Base-by-base conservation (phyloP, 2,113 vertebrate species). In the Bubo bubo region DNA sequence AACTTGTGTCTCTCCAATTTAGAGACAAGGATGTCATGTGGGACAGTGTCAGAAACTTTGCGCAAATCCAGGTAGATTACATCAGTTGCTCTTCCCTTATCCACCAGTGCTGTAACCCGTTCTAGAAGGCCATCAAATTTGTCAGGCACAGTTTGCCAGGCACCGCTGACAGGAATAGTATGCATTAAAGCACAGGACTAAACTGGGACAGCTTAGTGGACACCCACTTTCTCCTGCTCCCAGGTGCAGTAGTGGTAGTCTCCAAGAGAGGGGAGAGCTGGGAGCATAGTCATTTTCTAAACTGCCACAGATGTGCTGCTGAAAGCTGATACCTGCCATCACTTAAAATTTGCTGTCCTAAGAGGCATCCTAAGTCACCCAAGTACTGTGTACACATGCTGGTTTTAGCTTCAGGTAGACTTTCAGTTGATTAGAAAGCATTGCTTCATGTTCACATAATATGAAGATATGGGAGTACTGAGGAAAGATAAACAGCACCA, bases 291-390 rank as follows among this genome's bases (percentile, higher is more conserved):
- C 4, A 1, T 9, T 8, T 26, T 66, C 47, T 20, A 5, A 20
- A 20, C 24, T 32, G 28, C 39, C 4, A 0, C 66, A 52, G 55
- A 9, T 1, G 0, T 1, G 14, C 45, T n/a, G 47, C n/a, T 27
- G 43, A 41, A 50, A 86, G 1, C 8, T 14, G 64, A 1, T 10
- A 35, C 14, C 9, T 49, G 47, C 22, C n/a, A 41, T 17, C 27
- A 17, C 30, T 27, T 49, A 10, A 30, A 79, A 43, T 24, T 39
- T 28, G 12, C 50, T 45, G 12, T 12, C 41, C 30, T 12, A 13
- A 71, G 4, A 59, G 13, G 6, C 43, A 60, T 17, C 66, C 26
- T 45, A 30, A 16, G 32, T 9, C 10, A 7, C n/a, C 21, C 4
- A 3, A n/a, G n/a, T 9, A 30, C 21, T 5, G 17, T 1, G 30